phyloP scores from a whole-genome alignment of 1,140 invertebrate genomes.

The Agraylea sexmaculata region DNA sequence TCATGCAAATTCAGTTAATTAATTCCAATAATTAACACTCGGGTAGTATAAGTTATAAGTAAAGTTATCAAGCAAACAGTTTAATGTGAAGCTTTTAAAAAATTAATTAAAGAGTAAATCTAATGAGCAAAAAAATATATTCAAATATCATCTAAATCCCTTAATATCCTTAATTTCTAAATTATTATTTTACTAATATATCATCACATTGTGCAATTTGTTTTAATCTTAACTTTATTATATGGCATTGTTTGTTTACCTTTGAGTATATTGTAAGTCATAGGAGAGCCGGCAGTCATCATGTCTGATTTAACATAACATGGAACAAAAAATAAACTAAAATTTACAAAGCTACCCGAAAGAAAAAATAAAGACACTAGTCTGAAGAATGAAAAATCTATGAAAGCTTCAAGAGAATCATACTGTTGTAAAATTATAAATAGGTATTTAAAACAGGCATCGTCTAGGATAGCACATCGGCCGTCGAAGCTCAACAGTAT shows the following conservation, averaged over 20 bases:
- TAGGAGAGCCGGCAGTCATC: conserved; percentile 57
- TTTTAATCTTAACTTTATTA: too few relatives aligned
- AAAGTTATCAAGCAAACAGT: too few relatives aligned
- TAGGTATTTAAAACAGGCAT: conserved; percentile 7
- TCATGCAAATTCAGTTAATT: too few relatives aligned
- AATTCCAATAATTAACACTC: too few relatives aligned
- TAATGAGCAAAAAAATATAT: too few relatives aligned
- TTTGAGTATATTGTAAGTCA: conserved; percentile 68
- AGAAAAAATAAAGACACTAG: conserved; percentile 6
- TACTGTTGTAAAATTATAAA: conserved; percentile 5
- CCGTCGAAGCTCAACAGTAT: conserved; percentile 2
- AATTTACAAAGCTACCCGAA: conserved; percentile 30
- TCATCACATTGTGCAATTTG: too few relatives aligned
- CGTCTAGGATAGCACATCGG: conserved; percentile 5
- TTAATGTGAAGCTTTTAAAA: too few relatives aligned
- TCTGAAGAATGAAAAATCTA: conserved; percentile 7
- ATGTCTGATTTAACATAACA: conserved; percentile 52
- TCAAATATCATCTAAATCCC: too few relatives aligned
- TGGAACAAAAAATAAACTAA: conserved; percentile 51
- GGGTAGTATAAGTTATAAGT: too few relatives aligned
- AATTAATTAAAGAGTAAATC: too few relatives aligned
- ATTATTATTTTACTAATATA: neutral
- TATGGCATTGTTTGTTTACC: too few relatives aligned
- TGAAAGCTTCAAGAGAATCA: conserved; percentile 8
- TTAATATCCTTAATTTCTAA: too few relatives aligned